These are phyloP conservation scores for Synodontis membranacea DNA, from an alignment of 2,113 vertebrate genomes.

Conservation along the genomic window DNA sequence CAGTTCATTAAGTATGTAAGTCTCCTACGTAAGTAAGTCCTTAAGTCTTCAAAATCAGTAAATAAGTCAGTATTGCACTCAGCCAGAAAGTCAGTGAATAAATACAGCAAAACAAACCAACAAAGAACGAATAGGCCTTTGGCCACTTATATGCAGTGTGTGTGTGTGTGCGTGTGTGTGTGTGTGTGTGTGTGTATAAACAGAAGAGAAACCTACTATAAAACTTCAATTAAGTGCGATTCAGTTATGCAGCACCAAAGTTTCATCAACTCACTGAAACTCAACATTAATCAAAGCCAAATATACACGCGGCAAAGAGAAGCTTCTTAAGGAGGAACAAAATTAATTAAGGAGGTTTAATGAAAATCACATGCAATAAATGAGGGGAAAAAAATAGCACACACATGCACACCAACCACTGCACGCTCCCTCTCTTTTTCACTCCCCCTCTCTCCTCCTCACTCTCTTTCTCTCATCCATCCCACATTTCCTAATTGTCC, in stretches of 20 bases:
- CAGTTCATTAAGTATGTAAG: background rate
- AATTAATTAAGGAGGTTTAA: constrained; percentile 72
- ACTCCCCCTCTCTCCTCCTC: constrained; percentile 24
- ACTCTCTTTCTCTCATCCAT: constrained; percentile 15
- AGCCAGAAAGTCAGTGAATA: background rate
- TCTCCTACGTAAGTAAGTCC: background rate
- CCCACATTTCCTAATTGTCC: constrained; percentile 37
- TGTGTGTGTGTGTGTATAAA: background rate
- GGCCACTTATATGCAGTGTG: background rate
- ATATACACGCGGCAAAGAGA: constrained; percentile 46
- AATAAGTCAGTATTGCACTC: background rate
- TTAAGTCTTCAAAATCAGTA: background rate
- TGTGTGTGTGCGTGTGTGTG: background rate
- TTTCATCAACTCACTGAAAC: constrained; percentile 55
- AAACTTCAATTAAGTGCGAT: constrained; percentile 15
- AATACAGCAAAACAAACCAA: background rate
- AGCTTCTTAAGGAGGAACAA: constrained; percentile 46
- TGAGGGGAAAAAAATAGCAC: constrained; percentile 49
- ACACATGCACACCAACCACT: constrained; percentile 14
- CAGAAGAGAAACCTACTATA: background rate
- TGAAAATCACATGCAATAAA: constrained; percentile 68
- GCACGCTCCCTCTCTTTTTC: background rate
- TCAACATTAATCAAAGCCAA: constrained; percentile 50
- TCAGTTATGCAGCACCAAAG: constrained; percentile 4
- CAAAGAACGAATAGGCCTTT: background rate